Conservation (phyloP, 37 sponge, comb jelly and placozoan species). For the Trichoplax adhaerens region DNA sequence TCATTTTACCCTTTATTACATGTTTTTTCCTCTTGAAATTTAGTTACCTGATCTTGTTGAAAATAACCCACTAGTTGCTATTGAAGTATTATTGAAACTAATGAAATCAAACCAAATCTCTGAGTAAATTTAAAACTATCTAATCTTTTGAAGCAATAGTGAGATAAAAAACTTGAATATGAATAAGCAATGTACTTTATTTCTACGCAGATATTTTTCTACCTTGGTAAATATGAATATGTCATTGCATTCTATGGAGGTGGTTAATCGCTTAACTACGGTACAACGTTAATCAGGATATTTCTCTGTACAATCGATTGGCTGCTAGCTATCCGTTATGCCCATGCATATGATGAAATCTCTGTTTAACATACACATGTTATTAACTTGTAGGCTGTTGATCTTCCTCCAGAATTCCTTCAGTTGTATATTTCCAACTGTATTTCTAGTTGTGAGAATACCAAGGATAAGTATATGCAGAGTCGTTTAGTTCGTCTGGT, state of each 20-base stretch:
- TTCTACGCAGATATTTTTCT: slow-evolving; percentile 30
- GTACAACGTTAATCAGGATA: slow-evolving; percentile 8
- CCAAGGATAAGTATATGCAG: slow-evolving; percentile 65
- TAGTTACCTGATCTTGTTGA: slow-evolving; percentile 78
- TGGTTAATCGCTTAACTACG: slow-evolving; percentile 71
- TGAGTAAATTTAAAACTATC: slow-evolving; percentile 45
- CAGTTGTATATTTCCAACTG: slow-evolving; percentile 91
- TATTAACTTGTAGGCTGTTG: slow-evolving; percentile 46
- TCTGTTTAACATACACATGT: not conserved
- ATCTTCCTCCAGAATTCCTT: slow-evolving; percentile 86
- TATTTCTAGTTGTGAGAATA: slow-evolving; percentile 63
- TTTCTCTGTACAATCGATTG: too few species aligned
- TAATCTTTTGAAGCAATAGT: not conserved
- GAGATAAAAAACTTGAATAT: not conserved
- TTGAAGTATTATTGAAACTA: slow-evolving; percentile 63
- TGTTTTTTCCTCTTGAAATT: not conserved
- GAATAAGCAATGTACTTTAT: not conserved
- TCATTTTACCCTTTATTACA: not conserved
- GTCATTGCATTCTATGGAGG: slow-evolving; percentile 96
- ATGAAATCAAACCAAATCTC: slow-evolving; percentile 54
- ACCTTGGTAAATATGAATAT: slow-evolving; percentile 89
- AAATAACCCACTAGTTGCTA: slow-evolving; percentile 78
- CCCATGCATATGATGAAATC: not conserved
- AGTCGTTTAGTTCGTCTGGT: slow-evolving; percentile 75
- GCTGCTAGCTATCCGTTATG: too few species aligned